Base-by-base conservation (phyloP, 1,140 invertebrate species). In the Heliconius hewitsoni region DNA sequence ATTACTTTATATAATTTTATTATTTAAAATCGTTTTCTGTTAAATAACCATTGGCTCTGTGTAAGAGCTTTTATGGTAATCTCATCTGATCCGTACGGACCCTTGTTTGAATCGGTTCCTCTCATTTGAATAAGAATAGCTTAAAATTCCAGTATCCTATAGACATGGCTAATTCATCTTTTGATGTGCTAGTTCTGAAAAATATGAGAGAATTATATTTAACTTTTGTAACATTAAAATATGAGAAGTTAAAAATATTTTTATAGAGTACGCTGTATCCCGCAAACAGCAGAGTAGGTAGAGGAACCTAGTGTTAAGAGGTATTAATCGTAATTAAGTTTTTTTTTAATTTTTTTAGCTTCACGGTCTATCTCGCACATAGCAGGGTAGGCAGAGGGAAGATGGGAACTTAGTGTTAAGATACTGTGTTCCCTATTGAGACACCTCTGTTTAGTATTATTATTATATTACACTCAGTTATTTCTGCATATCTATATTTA, bases 401-500 rank as follows among this genome's bases (percentile, higher is more conserved):
- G 23, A 23, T 23, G 23, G 23, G 39, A 42, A 42, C 39, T 8
- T 42, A 42, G 11, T 42, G 39, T 42, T 42, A 42, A 42, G 9
- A 42, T 8, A 42, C 39, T 42, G 8, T 11, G 9, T 42, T 42
- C 39, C 39, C 23, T 23, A 23, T 23, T 23, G 23, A 23, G 23
- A 23, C 23, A 23, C 23, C 23, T 23, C 23, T 23, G 72, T 23
- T n/a, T 46, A 19, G 8, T 9, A 73, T 52, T 73, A 39, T 60
- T 74, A 55, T 73, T 74, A 74, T 39, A 74, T 74, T 78, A 66
- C 6, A 37, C 9, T 70, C 52, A 37, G 55, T 78, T 74, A 55
- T 74, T 78, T 74, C 55, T 70, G 72, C 71, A 71, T 78, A 34
- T n/a, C 76, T 8, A 78, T 76, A 42, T 80, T 80, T 76, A 76